Evolutionary conservation across 2,113 vertebrate genomes (phyloP), one percentile per base, ranked within the genome.

Genomic region (Genyomyrus donnyi): DNA sequence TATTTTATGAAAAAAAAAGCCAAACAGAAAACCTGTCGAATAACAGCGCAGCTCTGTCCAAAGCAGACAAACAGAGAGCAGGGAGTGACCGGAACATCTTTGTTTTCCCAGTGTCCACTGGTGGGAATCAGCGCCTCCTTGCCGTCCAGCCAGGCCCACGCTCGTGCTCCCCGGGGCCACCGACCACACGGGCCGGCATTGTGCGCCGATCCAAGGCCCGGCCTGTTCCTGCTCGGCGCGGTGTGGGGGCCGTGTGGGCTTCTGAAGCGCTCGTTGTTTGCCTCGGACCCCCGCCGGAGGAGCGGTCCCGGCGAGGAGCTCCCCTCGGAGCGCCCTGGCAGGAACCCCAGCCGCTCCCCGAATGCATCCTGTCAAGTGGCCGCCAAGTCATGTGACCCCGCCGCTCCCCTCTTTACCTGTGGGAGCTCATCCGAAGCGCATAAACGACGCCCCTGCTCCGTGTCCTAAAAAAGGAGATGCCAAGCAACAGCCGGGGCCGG

Each of bases 11-110:
- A 85, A n/a, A 86, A 48, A 39, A 24, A 62, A 45, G 5, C 15
- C 42, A 3, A 88, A 62, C 8, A 88, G 52, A 19, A n/a, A 24
- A 7, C 1, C 24, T 87, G 50, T 56, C 27, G 3, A 53, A 35
- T 53, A 50, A 85, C 42, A 49, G 49, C 27, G 52, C 88, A 70
- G 88, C 53, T 21, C 89, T 45, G 90, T 93, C 92, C 92, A 91
- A 93, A 91, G 91, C 84, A 93, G 91, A 91, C 83, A 74, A 45
- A 91, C 84, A 35, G 83, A 90, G 91, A 91, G 90, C 92, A 92
- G 93, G 95, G 94, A 94, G 95, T 89, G 93, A 92, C 93, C 52
- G 93, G 93, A 93, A 93, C 90, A 87, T 91, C 91, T 83, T 53
- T 88, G 91, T 93, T 93, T 93, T 93, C 89, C 89, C 90, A 92